A percentile compares a stretch with the other conserved stretches of the same genome.
Conservation (phyloP, 1,140 invertebrate species). For the Micrasema minimum region DNA sequence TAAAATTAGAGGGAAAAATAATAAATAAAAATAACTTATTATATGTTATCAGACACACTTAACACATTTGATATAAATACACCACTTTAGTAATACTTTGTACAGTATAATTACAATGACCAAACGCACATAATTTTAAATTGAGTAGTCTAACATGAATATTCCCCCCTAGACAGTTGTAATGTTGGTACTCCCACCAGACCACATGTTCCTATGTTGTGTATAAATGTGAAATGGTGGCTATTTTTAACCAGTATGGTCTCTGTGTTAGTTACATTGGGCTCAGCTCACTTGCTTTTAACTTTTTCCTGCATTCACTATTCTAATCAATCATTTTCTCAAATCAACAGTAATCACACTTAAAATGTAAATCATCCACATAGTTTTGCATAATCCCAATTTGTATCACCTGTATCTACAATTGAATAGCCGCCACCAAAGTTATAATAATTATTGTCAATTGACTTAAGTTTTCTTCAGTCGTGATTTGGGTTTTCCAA, state of each 20-base stretch:
- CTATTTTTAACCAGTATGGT: constrained; percentile 42
- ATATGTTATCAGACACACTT: too few relatives aligned
- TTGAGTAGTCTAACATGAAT: too few relatives aligned
- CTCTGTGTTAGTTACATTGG: constrained; percentile 26
- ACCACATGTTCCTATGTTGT: constrained; percentile 43
- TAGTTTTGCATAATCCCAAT: constrained; percentile 4
- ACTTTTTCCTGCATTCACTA: constrained; percentile 10
- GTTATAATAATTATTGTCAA: constrained; percentile 8
- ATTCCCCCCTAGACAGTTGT: background rate
- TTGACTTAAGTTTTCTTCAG: constrained; percentile 1
- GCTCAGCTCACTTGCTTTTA: constrained; percentile 12
- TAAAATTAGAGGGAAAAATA: too few relatives aligned
- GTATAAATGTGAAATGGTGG: constrained; percentile 32
- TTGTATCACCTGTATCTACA: constrained; percentile 4
- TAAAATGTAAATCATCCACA: constrained; percentile 15
- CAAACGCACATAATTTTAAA: too few relatives aligned
- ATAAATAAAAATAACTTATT: too few relatives aligned
- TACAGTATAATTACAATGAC: too few relatives aligned
- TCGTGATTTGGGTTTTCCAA: constrained; percentile 23
- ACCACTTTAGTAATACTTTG: too few relatives aligned
- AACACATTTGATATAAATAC: too few relatives aligned
- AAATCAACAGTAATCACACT: background rate
- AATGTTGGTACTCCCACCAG: constrained; percentile 30
- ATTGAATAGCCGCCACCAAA: background rate
- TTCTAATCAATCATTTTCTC: constrained; percentile 18